Conservation (phyloP, 2,888 invertebrate species). For the Mimas tiliae region DNA sequence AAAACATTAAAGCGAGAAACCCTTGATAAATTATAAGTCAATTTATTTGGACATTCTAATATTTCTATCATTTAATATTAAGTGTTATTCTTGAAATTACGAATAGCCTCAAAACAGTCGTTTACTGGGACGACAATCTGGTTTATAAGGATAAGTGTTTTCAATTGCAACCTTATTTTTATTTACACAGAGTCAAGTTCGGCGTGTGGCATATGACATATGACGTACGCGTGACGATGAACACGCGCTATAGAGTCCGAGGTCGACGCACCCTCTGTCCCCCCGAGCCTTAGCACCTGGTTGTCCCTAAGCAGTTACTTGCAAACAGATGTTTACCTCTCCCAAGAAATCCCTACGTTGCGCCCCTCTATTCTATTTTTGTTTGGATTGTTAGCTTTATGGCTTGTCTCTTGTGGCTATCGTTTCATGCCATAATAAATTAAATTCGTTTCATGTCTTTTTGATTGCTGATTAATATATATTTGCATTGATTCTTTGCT, state of each 20-base stretch:
- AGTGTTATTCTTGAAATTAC: not conserved
- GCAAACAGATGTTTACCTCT: constrained; percentile 73
- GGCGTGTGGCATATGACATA: constrained; percentile 47
- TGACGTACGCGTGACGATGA: constrained; percentile 63
- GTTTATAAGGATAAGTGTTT: constrained; percentile 29
- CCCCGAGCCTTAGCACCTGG: constrained; percentile 77
- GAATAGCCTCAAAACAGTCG: constrained; percentile 14
- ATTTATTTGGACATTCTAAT: not conserved
- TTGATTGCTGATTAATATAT: not conserved
- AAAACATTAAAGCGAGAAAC: constrained; percentile 11
- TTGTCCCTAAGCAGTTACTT: constrained; percentile 64
- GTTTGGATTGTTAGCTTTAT: constrained; percentile 22
- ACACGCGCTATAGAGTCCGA: constrained; percentile 66
- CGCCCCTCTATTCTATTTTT: constrained; percentile 24
- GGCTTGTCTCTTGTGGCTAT: constrained; percentile 15
- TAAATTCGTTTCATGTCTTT: not conserved
- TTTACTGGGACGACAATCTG: constrained; percentile 16
- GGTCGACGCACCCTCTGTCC: constrained; percentile 79
- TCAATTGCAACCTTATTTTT: constrained; percentile 48
- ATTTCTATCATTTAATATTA: constrained; percentile 2
- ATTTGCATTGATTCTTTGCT: not conserved
- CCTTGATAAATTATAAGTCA: not conserved
- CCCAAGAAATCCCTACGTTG: constrained; percentile 50
- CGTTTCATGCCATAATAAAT: constrained; percentile 28
- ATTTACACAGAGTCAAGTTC: constrained; percentile 48